These are phyloP conservation scores for Thecophora atra DNA, from an alignment of 2,888 invertebrate species.

Conservation along the genomic window DNA sequence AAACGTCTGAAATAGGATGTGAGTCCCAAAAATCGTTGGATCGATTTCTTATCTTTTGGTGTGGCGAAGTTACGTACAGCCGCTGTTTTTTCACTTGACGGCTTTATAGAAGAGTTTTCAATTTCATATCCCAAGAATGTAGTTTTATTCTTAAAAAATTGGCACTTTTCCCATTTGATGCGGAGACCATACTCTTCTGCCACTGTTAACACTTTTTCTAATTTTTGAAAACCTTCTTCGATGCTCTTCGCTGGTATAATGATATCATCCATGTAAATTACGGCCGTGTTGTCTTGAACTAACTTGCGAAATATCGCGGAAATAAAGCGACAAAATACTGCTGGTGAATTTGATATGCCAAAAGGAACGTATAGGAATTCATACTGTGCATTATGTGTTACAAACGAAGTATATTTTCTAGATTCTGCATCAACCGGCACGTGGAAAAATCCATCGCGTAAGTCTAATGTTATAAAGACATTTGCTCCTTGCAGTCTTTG, in stretches of 20 bases:
- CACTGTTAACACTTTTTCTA: conserved; percentile 34
- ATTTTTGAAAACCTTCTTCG: conserved; percentile 33
- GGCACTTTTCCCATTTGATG: conserved; percentile 43
- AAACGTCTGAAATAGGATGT: conserved; percentile 26
- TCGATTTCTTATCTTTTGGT: conserved; percentile 21
- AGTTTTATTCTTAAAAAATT: conserved; percentile 37
- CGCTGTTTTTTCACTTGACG: conserved; percentile 23
- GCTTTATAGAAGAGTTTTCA: conserved; percentile 21
- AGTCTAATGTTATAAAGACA: too few relatives aligned
- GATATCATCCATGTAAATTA: conserved; percentile 39
- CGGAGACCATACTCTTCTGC: conserved; percentile 34
- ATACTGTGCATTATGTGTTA: conserved; percentile 43
- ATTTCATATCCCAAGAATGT: conserved; percentile 22
- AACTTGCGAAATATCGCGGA: conserved; percentile 17
- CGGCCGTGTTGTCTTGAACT: conserved; percentile 22
- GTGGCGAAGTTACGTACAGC: conserved; percentile 16
- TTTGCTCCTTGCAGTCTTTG: too few relatives aligned
- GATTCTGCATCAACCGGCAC: conserved; percentile 40
- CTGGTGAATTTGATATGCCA: too few relatives aligned
- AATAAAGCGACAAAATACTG: conserved; percentile 41
- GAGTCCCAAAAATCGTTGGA: conserved; percentile 23
- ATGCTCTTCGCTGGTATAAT: conserved; percentile 38
- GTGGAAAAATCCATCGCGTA: too few relatives aligned
- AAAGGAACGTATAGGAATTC: conserved; percentile 43
- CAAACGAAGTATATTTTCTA: conserved; percentile 43